phyloP scores from a whole-genome alignment of 2,113 vertebrate species.

The Apeltes quadracus region DNA sequence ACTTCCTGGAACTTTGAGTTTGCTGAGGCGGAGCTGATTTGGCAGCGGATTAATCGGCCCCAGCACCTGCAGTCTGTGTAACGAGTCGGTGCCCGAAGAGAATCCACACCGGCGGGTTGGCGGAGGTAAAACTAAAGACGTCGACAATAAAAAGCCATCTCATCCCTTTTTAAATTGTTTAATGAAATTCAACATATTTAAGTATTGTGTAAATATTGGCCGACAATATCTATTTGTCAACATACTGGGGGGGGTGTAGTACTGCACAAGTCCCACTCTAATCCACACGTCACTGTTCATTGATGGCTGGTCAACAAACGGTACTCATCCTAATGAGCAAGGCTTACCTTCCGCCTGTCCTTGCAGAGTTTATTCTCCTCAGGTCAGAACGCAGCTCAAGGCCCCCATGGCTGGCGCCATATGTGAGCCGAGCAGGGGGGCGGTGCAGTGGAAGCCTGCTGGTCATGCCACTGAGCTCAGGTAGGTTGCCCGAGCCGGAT shows the following conservation, averaged over 20 bases:
- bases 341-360: slow-evolving; percentile 67
- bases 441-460: slow-evolving; percentile 74
- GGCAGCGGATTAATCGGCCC: slow-evolving; percentile 72
- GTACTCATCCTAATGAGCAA: slow-evolving; percentile 55
- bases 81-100: slow-evolving; percentile 35
- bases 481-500: slow-evolving; percentile 79
- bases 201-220: not conserved
- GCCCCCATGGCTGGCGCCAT: slow-evolving; percentile 75
- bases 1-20: slow-evolving; percentile 70
- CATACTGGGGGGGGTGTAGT: not conserved
- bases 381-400: slow-evolving; percentile 68
- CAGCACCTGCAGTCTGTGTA: slow-evolving; percentile 71
- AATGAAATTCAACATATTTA: not conserved
- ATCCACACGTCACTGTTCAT: not conserved
- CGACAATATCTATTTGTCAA: not conserved
- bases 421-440: slow-evolving; percentile 73
- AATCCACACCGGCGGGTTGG: slow-evolving; percentile 30
- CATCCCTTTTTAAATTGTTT: not conserved
- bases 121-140: slow-evolving; percentile 20
- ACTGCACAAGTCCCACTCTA: not conserved
- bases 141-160: not conserved
- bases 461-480: slow-evolving; percentile 77
- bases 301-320: slow-evolving; percentile 26
- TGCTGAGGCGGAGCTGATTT: slow-evolving; percentile 76
- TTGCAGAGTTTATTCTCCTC: slow-evolving; percentile 67